A percentile compares a stretch with the other conserved stretches of the same genome.
These are phyloP conservation scores for Picathartes gymnocephalus DNA, from an alignment of 2,113 vertebrate species.

Conservation along the genomic window DNA sequence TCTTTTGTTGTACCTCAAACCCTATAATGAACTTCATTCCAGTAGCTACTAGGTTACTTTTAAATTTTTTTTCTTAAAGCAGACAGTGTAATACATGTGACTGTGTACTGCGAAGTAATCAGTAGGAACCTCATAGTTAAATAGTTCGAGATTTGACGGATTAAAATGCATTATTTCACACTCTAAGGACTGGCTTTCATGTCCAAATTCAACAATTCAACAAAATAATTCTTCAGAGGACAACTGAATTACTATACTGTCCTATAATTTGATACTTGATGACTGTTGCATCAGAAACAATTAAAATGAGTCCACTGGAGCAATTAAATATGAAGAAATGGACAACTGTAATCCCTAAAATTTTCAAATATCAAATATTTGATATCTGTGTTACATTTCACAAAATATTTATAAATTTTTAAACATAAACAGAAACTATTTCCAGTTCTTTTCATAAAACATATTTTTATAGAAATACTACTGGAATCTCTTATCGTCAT, in stretches of 20 bases:
- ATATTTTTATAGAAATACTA: background rate
- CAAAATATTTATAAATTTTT: background rate
- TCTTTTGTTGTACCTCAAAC: background rate
- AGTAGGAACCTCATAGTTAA: background rate
- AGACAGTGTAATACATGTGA: background rate
- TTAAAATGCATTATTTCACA: background rate
- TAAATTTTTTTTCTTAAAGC: background rate
- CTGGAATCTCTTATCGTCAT: background rate
- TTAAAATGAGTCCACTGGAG: background rate
- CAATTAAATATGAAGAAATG: background rate
- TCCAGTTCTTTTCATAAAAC: background rate
- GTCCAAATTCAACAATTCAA: background rate
- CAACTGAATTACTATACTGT: background rate
- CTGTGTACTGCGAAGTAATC: background rate
- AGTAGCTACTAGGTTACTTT: background rate
- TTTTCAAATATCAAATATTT: background rate
- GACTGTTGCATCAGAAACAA: background rate
- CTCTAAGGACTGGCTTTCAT: background rate
- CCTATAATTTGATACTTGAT: background rate
- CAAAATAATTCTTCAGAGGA: background rate
- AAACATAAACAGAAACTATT: background rate
- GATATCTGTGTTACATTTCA: background rate
- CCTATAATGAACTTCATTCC: background rate
- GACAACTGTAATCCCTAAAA: background rate
- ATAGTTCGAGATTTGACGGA: background rate